Evolutionary conservation across 2,888 invertebrate genomes (phyloP), one percentile per base, ranked within the genome.

Genomic region (Osedax frankpressi): DNA sequence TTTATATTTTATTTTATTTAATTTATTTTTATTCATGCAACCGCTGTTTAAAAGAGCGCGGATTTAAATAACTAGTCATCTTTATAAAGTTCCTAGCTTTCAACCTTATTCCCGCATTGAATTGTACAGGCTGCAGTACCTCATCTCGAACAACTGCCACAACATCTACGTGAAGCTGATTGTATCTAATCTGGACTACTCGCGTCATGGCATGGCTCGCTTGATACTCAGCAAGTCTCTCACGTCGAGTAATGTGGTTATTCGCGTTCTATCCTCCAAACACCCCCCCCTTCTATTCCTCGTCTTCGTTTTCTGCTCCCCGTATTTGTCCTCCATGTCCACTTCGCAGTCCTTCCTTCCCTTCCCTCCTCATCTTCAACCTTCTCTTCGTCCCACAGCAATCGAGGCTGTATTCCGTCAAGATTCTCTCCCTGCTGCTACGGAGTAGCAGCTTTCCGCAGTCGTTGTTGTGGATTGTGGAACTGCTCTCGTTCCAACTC

Each of bases 131-230:
- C 87, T 94, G 74, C 87, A 91, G 80, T 89, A 91, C 80, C 86
- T 94, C 78, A 91, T 93, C 74, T 79, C 80, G 1, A 88, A 89
- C 69, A 92, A 92, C 2, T 90, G 91, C 80, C 92, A 93, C 83
- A 92, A 93, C 80, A 92, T 92, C 81, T 95, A 95, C 84, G 90
- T 94, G 0, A 97, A 97, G 84, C 87, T 97, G 75, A 92, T 94
- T 73, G 89, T 94, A 75, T 93, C 95, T 2, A 91, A 92, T 77
- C 86, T 98, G 79, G 93, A 95, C 85, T 97, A 95, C 83, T 88
- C 89, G 1, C 86, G 89, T 71, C 90, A 91, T 75, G 90, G 90
- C 87, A 79, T 82, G 75, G 80, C 80, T 80, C 83, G 89, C 30
- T 82, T 87, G 29, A 85, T 88, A 27, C 82, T 88, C 28, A 83